Base-by-base conservation (phyloP, 2,797 vertebrate genomes). In the Takifugu ocellatus region DNA sequence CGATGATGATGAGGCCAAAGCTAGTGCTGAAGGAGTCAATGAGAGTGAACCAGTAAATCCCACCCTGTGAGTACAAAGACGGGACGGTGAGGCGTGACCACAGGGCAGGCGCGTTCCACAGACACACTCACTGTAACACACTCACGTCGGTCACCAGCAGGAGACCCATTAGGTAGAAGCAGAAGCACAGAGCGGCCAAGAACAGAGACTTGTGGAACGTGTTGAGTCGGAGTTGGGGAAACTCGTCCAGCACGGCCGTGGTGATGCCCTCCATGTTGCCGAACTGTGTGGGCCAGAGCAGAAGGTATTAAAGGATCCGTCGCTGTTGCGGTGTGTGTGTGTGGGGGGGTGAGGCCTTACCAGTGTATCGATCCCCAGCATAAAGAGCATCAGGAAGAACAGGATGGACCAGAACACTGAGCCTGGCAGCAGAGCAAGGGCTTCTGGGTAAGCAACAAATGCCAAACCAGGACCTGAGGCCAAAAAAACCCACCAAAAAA, bases 21-120 rank as follows among this genome's bases (percentile, higher is more conserved):
- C 93, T 94, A 79, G 93, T 93, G 87, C 89, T 91, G 91, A 92
- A 94, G 60, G 92, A 89, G 81, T 94, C 93, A 71, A 94, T 93
- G 77, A 94, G 91, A 31, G 93, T 94, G 85, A 94, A 93, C 93
- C 93, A 94, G 88, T 93, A 93, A 81, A 94, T 93, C n/a, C 93
- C 93, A 66, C 93, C 93, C 93, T 94, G 82, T 57, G 62, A 63
- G 68, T 54, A 84, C 65, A 83, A 49, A 72, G 29, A 68, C 53
- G 51, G 49, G 46, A 55, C 3, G 25, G 49, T 68, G 61, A 72
- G 33, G 42, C 6, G 49, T 43, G 42, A 57, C 9, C 39, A 63
- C 16, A 59, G 16, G 63, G 6, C 5, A 45, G 17, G 56, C 7
- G 25, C 39, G 48, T n/a, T 43, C 29, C 33, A 9, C 5, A 58